A percentile compares a stretch with the other conserved stretches of the same genome.
These are phyloP conservation scores for Drosophila orosa DNA, from an alignment of 1,140 invertebrate species.

Conservation along the genomic window DNA sequence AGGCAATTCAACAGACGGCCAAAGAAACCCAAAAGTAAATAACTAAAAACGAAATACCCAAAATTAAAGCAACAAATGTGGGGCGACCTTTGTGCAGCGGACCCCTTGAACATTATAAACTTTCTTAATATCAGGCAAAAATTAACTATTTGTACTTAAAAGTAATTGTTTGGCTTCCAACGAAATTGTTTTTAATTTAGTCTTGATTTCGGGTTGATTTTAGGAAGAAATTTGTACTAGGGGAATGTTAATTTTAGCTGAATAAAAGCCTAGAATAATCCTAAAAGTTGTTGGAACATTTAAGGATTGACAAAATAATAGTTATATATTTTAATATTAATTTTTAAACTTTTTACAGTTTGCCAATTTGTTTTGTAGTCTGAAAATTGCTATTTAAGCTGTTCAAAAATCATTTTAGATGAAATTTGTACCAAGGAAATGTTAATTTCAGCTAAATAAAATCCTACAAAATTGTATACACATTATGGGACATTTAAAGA, in stretches of 20 bases:
- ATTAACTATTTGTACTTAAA: constrained; percentile 2
- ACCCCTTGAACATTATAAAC: background rate
- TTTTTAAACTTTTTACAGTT: background rate
- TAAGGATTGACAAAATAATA: background rate
- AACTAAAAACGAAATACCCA: constrained; percentile 8
- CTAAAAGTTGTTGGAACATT: too few species aligned
- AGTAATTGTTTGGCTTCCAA: background rate
- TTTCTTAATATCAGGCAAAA: constrained; percentile 1
- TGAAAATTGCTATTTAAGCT: background rate
- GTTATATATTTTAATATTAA: background rate
- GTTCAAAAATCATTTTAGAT: too few species aligned
- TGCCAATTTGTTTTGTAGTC: background rate
- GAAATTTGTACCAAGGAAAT: too few species aligned
- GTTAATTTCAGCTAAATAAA: too few species aligned
- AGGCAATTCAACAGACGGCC: background rate
- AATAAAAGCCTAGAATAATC: background rate
- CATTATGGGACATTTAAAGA: too few species aligned
- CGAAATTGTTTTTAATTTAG: background rate
- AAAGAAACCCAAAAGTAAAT: constrained; percentile 19
- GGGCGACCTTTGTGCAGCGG: background rate
- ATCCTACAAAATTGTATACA: too few species aligned
- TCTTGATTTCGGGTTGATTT: background rate
- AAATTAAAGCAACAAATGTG: constrained; percentile 1
- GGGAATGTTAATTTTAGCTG: background rate
- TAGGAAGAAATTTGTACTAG: background rate